phyloP scores from a whole-genome alignment of 2,113 vertebrate species.

The Rhombomys opimus region DNA sequence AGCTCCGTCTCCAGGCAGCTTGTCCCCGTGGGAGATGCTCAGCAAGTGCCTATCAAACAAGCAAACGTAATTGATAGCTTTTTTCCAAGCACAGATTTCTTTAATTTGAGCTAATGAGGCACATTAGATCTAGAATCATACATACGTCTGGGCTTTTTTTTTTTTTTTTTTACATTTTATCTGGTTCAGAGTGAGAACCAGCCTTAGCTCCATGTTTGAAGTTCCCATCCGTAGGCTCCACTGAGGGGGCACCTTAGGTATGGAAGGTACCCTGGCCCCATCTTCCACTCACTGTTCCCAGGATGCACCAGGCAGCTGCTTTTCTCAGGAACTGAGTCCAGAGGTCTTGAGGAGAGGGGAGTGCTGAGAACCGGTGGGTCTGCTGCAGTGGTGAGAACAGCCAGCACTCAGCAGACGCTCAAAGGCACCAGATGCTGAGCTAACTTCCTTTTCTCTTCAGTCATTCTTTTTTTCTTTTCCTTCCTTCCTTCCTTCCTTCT shows the following conservation, averaged over 20 bases:
- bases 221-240: neutral
- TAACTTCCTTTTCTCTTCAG: neutral
- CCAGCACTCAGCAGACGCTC: neutral
- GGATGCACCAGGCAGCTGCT: neutral
- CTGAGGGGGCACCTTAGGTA: neutral
- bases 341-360: neutral
- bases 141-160: neutral
- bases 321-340: neutral
- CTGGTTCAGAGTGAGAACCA: neutral
- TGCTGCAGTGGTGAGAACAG: neutral
- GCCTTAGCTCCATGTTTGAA: neutral
- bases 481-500: neutral
- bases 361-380: neutral
- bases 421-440: neutral
- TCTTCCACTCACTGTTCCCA: neutral
- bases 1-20: neutral
- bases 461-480: neutral
- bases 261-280: neutral
- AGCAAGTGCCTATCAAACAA: neutral
- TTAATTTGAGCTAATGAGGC: slow-evolving; percentile 7
- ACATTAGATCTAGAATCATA: neutral
- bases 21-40: neutral
- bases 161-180: too few relatives aligned
- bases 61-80: neutral
- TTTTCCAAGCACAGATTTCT: neutral